phyloP scores from a whole-genome alignment of 2,888 invertebrate species.

The Peribatodes rhomboidaria region DNA sequence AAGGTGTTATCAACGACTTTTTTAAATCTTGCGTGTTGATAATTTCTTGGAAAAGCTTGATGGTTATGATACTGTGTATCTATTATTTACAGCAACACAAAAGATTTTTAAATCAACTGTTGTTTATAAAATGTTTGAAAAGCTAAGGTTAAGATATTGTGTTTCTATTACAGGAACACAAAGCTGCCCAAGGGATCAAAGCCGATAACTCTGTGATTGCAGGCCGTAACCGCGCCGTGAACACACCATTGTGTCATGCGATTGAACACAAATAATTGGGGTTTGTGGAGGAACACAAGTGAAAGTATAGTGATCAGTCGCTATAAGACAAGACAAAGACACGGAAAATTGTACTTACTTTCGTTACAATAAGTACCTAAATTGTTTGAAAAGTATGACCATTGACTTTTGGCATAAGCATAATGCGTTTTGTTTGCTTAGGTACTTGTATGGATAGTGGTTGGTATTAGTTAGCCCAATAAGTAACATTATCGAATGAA shows the following conservation, averaged over 20 bases:
- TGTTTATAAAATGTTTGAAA: not conserved
- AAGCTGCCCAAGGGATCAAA: slow-evolving; percentile 20
- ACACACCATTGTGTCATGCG: slow-evolving; percentile 17
- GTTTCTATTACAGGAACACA: slow-evolving; percentile 12
- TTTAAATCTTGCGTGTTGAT: too few relatives aligned
- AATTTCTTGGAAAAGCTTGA: too few relatives aligned
- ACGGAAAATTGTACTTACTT: not conserved
- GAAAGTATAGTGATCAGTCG: slow-evolving; percentile 7
- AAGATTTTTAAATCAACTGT: not conserved
- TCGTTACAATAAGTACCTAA: not conserved
- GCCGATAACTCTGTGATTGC: slow-evolving; percentile 19
- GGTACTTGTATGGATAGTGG: too few relatives aligned
- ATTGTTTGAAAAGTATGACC: not conserved
- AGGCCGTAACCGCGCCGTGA: slow-evolving; percentile 12
- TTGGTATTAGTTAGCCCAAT: too few relatives aligned
- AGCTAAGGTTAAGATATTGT: slow-evolving; percentile 13
- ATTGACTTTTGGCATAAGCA: too few relatives aligned
- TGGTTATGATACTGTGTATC: too few relatives aligned
- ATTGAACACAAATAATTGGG: slow-evolving; percentile 26
- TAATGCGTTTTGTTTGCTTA: too few relatives aligned
- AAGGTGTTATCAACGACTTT: too few relatives aligned
- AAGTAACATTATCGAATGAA: too few relatives aligned
- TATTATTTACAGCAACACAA: too few relatives aligned
- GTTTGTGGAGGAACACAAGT: slow-evolving; percentile 1
- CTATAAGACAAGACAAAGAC: not conserved